phyloP scores from a whole-genome alignment of 1,140 invertebrate genomes.

The Ditylenchus dipsaci region DNA sequence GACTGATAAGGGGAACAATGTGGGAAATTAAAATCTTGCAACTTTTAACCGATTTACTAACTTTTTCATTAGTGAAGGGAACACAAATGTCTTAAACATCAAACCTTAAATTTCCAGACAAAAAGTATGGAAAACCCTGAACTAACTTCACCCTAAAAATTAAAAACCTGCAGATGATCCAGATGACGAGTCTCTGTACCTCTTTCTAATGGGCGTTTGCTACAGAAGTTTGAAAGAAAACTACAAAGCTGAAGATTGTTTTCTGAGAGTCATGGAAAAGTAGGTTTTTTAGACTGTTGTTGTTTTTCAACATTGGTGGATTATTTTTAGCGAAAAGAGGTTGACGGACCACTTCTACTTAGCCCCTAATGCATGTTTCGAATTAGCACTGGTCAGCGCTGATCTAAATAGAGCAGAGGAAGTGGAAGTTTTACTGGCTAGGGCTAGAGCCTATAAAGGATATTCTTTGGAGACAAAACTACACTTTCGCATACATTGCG shows the following conservation, averaged over 20 bases:
- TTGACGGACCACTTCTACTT: slow-evolving; percentile 79
- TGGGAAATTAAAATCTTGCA: no score
- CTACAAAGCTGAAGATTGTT: slow-evolving; percentile 72
- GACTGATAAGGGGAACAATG: no score
- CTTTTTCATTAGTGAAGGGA: no score
- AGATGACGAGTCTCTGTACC: slow-evolving; percentile 74
- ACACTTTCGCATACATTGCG: slow-evolving; percentile 78
- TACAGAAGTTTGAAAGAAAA: slow-evolving; percentile 70
- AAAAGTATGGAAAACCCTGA: no score
- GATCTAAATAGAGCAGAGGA: slow-evolving; percentile 67
- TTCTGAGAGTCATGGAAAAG: slow-evolving; percentile 66
- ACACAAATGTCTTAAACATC: no score
- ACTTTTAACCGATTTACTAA: no score
- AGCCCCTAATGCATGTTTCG: slow-evolving; percentile 78
- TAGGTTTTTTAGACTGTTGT: slow-evolving; percentile 45
- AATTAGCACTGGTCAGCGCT: slow-evolving; percentile 74
- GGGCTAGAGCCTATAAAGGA: slow-evolving; percentile 71
- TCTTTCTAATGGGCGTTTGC: slow-evolving; percentile 77
- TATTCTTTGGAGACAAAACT: slow-evolving; percentile 82
- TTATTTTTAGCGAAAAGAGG: slow-evolving; percentile 68
- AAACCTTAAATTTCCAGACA: no score
- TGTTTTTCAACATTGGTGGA: background rate
- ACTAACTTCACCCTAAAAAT: no score
- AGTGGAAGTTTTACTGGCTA: slow-evolving; percentile 72
- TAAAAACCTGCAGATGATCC: slow-evolving; percentile 60